Conservation (phyloP, 2,888 invertebrate genomes). For the Oligia fasciuncula region DNA sequence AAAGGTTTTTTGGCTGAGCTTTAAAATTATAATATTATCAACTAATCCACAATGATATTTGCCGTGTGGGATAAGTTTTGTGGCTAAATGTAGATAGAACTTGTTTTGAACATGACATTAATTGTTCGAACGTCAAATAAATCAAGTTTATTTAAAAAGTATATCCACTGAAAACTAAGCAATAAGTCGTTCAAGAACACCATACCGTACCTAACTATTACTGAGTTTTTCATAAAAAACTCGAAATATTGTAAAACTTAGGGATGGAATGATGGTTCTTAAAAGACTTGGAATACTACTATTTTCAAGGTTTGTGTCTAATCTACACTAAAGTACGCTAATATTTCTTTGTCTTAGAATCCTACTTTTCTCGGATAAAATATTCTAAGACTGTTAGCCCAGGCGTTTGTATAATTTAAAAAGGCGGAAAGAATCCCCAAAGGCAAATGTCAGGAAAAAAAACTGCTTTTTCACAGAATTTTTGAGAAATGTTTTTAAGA, state of each 20-base stretch:
- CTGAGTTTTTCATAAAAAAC: neutral
- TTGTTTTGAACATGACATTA: neutral
- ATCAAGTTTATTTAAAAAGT: neutral
- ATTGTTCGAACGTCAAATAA: neutral
- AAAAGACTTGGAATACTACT: neutral
- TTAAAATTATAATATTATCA: neutral
- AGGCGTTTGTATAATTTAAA: conserved; percentile 27
- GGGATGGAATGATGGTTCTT: neutral
- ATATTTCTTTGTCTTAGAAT: neutral
- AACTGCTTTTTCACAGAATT: neutral
- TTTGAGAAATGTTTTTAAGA: conserved; percentile 15
- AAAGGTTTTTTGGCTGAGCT: neutral
- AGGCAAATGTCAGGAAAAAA: conserved; percentile 11
- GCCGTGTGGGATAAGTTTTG: neutral
- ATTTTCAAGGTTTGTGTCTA: neutral
- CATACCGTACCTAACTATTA: neutral
- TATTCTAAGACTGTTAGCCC: conserved; percentile 16
- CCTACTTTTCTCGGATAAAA: conserved; percentile 22
- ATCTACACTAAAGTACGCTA: neutral
- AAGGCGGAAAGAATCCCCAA: neutral
- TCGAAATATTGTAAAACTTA: neutral
- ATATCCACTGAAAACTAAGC: neutral
- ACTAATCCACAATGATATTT: neutral
- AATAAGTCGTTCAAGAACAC: neutral
- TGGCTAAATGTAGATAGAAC: neutral